Evolutionary conservation across 2,113 vertebrate species (phyloP).

Genomic region (Gadus chalcogrammus): DNA sequence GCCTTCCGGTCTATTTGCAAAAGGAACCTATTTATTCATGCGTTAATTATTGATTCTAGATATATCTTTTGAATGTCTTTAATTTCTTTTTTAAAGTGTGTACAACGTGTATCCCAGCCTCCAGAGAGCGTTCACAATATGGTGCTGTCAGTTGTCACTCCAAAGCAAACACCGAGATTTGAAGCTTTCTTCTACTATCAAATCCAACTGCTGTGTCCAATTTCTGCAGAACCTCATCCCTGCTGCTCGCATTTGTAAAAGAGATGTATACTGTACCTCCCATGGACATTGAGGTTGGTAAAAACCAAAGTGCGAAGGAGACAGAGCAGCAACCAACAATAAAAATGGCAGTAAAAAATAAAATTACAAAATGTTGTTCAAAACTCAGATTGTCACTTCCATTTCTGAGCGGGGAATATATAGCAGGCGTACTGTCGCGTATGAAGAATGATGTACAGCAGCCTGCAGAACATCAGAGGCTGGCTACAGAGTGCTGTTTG

Average conservation of each 20-base stretch:
- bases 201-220: constrained; percentile 5
- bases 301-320: neutral
- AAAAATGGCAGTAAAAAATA: neutral
- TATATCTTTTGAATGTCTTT: too few relatives aligned
- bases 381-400: neutral
- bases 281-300: neutral
- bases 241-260: neutral
- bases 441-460: too few relatives aligned
- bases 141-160: too few relatives aligned
- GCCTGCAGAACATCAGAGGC: too few relatives aligned
- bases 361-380: neutral
- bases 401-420: neutral
- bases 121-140: too few relatives aligned
- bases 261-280: neutral
- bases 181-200: constrained; percentile 10
- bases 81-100: too few relatives aligned
- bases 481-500: too few relatives aligned
- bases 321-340: neutral
- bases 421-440: neutral
- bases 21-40: too few relatives aligned
- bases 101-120: too few relatives aligned
- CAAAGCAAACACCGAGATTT: too few relatives aligned
- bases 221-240: constrained; percentile 3
- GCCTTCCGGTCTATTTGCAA: too few relatives aligned
- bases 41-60: too few relatives aligned